These are phyloP conservation scores for Tetanocera ferruginea DNA, from an alignment of 2,888 invertebrate species.

Conservation along the genomic window DNA sequence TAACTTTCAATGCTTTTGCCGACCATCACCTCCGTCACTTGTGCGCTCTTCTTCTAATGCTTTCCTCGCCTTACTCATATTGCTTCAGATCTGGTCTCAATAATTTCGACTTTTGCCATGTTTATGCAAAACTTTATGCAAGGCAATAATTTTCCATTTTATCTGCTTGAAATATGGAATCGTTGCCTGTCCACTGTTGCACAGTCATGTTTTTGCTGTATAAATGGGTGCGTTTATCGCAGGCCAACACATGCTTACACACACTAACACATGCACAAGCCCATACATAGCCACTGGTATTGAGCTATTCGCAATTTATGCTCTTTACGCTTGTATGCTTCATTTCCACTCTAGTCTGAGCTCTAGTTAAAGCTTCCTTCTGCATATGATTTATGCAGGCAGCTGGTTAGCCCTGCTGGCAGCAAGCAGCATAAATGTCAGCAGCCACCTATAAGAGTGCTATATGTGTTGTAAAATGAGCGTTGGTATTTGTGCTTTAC, in stretches of 20 bases:
- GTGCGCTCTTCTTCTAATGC: not conserved
- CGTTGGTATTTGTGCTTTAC: no score
- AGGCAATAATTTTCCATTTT: conserved; percentile 26
- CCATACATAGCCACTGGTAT: conserved; percentile 7
- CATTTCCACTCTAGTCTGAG: not conserved
- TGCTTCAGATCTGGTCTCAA: not conserved
- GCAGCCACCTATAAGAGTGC: no score
- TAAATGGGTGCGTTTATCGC: not conserved
- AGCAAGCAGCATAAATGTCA: no score
- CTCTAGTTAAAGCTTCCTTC: not conserved
- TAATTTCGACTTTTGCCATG: not conserved
- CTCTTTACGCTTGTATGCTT: not conserved
- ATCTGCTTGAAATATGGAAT: conserved; percentile 22
- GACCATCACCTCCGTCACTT: not conserved
- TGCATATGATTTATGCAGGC: conserved; percentile 8
- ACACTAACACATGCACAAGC: not conserved
- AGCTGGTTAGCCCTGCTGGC: not conserved
- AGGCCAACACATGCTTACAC: not conserved
- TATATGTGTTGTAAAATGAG: no score
- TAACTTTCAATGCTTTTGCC: not conserved
- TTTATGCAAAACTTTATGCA: conserved; percentile 7
- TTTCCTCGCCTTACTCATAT: no score
- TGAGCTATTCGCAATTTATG: conserved; percentile 7
- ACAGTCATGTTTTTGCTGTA: not conserved
- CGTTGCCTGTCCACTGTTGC: not conserved